These are phyloP conservation scores for Perodicticus potto DNA, from an alignment of 2,797 vertebrate species.

Conservation along the genomic window DNA sequence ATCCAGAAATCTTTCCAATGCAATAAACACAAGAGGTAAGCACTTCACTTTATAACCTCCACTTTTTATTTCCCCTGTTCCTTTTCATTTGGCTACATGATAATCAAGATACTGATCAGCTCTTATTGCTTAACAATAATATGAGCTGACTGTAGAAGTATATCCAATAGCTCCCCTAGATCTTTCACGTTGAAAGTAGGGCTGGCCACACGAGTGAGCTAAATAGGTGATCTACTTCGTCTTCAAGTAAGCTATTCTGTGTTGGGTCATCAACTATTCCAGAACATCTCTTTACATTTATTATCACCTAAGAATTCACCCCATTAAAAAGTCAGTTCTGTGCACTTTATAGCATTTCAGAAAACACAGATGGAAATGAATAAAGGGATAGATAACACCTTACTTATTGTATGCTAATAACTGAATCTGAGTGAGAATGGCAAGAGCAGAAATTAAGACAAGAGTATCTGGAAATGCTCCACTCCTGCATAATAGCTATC, in stretches of 20 bases:
- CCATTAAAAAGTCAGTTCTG: not conserved
- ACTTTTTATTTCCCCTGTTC: not conserved
- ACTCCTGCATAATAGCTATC: not conserved
- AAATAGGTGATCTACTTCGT: not conserved
- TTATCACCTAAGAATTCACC: not conserved
- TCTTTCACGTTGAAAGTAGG: not conserved
- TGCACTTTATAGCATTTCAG: not conserved
- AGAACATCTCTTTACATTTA: not conserved
- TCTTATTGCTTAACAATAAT: not conserved
- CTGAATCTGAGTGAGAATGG: not conserved
- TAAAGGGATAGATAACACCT: not conserved
- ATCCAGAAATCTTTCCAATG: not conserved
- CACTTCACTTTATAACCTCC: not conserved
- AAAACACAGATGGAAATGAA: not conserved
- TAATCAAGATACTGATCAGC: not conserved
- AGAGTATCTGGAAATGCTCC: not conserved
- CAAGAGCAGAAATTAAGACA: not conserved
- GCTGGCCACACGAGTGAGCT: not conserved
- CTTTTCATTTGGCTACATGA: not conserved
- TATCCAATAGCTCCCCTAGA: not conserved
- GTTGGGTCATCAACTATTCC: not conserved
- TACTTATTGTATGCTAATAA: not conserved
- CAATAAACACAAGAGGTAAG: not conserved
- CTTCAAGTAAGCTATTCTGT: not conserved
- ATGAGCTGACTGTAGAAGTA: not conserved